Base-by-base conservation (phyloP, 1,140 invertebrate species). In the Brachionus asplanchnoidis region DNA sequence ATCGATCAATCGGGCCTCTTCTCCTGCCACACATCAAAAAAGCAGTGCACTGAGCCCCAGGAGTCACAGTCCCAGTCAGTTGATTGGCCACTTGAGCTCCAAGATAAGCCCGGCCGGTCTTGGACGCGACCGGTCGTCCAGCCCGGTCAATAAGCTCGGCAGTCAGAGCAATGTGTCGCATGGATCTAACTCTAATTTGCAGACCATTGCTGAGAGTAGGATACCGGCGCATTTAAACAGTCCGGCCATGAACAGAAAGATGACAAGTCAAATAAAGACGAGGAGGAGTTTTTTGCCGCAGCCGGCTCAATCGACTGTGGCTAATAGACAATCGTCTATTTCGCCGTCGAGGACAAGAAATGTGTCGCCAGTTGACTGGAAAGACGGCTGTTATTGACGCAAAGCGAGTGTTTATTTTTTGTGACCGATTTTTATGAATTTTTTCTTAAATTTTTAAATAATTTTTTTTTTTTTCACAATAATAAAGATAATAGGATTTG, bases 271-370 rank as follows among this genome's bases (percentile, higher is more conserved):
- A 68, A 26, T 23, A 20, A 82, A 60, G 65, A 23, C 32, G n/a
- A 60, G 79, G 17, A 82, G 44, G n/a, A 82, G 79, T 82, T 82
- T 82, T 65, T 82, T 82, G n/a, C 79, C 79, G 4, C 79, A 82
- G 20, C 79, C 79, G 14, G 79, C 36, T 32, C 53, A 68, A 60
- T 32, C 20, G 1, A 77, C n/a, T 6, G 23, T 26, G 3, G 42
- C 70, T 42, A 75, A 17, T 40, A 75, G 79, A 26, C 79, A 68
- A 68, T 44, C 79, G 36, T 82, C 79, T 46, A 68, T 82, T 44
- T 82, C 79, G 23, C 79, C 79, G 17, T 77, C 44, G 12, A 2
- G 73, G 26, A 77, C 73, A 12, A 77, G 73, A 77, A 77, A 77
- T 32, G 40, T 77, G 46, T 77, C 73, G 12, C 73, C 73, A 14